Evolutionary conservation across 2,797 vertebrate species (phyloP), one percentile per base, ranked within the genome.

Genomic region (Aphelocoma californica): DNA sequence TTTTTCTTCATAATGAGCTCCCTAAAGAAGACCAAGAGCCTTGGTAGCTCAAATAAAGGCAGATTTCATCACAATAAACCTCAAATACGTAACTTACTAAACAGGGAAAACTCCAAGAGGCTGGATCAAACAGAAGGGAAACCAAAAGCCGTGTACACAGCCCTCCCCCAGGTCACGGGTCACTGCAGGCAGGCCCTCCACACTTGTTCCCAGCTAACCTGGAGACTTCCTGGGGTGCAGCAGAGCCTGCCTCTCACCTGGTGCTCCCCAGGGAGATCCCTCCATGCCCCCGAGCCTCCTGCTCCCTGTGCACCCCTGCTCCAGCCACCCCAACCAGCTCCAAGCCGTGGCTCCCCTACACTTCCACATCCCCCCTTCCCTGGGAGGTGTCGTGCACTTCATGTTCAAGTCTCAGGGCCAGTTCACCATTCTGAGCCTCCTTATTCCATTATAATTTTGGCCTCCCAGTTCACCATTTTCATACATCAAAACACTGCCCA

Each of bases 1-100:
- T 87, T 89, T 58, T 72, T 91, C 91, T 84, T 58, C 70, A 84
- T 94, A 92, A 95, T 93, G 81, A 95, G 95, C 66, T 94, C 92
- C 86, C 92, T 80, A 28, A 95, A 93, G 86, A 91, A 80, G 91
- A 95, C 81, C 81, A 94, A 86, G 90, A 91, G 71, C 78, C 67
- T 86, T 85, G 56, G 20, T 31, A 95, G 82, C 81, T 95, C 78
- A 73, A 90, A 95, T 42, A 95, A 95, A 86, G 78, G 40, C 78
- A 80, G 87, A 62, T 82, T 84, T 82, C 74, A 71, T 70, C 84
- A 80, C 79, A 87, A 77, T 66, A 89, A 93, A 87, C 81, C 74
- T 87, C 2, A 1, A 89, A 73, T 73, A 38, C 19, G 44, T 51
- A 91, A 77, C 78, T 75, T 81, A 72, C 47, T 44, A 77, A 89